Percentiles rank a stretch among this genome's conserved stretches.
Evolutionary conservation across 2,113 vertebrate genomes (phyloP).

Genomic region (Lepisosteus oculatus): DNA sequence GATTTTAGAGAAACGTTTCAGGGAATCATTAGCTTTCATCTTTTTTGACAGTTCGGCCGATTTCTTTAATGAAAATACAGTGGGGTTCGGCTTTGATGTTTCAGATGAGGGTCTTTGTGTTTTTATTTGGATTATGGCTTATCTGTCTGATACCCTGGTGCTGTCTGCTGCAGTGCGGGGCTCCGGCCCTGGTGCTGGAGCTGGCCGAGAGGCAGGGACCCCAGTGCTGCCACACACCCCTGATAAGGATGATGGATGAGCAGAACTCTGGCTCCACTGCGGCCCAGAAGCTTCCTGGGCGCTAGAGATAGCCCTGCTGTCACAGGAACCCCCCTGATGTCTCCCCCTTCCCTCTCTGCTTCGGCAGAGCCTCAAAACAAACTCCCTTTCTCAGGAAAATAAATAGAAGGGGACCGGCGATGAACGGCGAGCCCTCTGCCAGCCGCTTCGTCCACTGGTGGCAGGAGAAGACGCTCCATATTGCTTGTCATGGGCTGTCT

Average conservation of each 20-base stretch:
- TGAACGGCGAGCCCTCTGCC: too few species aligned
- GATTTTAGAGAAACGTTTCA: too few species aligned
- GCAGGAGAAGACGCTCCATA: too few species aligned
- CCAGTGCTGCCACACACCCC: conserved; percentile 64
- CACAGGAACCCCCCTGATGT: background rate
- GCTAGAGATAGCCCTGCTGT: conserved; percentile 53
- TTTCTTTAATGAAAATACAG: conserved; percentile 34
- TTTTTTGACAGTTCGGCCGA: too few species aligned
- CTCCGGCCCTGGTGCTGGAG: conserved; percentile 39
- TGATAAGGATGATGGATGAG: conserved; percentile 95
- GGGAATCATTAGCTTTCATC: too few species aligned
- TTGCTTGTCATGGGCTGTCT: too few species aligned
- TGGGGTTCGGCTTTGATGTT: conserved; percentile 76
- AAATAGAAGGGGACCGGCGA: too few species aligned
- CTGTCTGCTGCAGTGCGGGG: conserved; percentile 35
- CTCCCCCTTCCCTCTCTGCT: background rate
- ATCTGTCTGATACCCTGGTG: conserved; percentile 49
- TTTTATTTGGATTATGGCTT: conserved; percentile 72
- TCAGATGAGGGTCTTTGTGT: conserved; percentile 60
- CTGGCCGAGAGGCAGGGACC: conserved; percentile 57
- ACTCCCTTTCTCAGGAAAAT: background rate
- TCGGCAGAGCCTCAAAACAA: conserved; percentile 11
- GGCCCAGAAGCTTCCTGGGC: conserved; percentile 76
- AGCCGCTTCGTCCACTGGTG: too few species aligned
- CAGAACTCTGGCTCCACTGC: conserved; percentile 81